Percentiles rank a stretch among this genome's conserved stretches.
Conservation (phyloP, 2,797 vertebrate species). For the Crenichthys baileyi region DNA sequence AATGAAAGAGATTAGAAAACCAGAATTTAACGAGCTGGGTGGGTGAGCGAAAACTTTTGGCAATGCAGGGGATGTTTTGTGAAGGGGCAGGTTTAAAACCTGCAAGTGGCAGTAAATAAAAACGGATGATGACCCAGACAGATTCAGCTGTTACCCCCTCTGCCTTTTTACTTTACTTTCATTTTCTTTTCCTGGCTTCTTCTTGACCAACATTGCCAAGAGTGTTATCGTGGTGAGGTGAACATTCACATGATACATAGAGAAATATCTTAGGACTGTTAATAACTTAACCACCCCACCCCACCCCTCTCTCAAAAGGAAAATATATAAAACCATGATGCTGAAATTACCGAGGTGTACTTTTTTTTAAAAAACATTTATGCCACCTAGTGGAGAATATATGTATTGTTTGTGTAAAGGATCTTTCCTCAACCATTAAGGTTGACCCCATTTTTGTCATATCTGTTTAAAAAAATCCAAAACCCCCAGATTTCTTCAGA, state of each 20-base stretch:
- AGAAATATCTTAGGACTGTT: conserved; percentile 27
- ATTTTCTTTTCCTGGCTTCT: neutral
- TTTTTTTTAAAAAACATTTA: conserved; percentile 6
- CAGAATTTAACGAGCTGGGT: no score
- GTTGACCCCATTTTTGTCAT: neutral
- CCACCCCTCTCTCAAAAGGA: neutral
- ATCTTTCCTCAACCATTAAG: neutral
- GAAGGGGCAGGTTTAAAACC: no score
- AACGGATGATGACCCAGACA: no score
- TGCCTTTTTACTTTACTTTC: neutral
- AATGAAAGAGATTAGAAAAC: neutral
- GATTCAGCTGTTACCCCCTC: neutral
- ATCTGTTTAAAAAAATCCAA: neutral
- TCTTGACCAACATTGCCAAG: no score
- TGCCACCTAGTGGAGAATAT: conserved; percentile 50
- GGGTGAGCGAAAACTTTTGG: no score
- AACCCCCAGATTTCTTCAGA: neutral
- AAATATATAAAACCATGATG: neutral
- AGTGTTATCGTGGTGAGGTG: neutral
- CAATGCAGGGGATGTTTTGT: no score
- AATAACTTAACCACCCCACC: conserved; percentile 27
- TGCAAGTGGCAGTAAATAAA: no score
- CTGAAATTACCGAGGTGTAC: no score
- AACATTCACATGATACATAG: neutral
- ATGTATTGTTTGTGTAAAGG: neutral